Base-by-base conservation (phyloP, 2,113 vertebrate species). In the Hyla sarda region DNA sequence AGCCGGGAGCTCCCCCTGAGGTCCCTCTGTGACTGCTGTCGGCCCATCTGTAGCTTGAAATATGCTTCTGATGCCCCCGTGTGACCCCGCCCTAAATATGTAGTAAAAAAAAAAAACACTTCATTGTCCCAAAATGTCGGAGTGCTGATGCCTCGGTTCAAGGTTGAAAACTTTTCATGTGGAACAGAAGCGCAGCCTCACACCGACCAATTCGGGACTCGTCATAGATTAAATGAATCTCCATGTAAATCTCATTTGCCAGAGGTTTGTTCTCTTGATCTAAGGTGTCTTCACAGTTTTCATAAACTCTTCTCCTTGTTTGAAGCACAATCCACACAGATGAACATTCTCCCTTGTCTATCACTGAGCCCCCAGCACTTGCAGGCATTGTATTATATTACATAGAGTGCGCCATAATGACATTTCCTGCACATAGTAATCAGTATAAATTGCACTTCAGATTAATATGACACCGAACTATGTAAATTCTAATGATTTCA, bases 401-500 rank as follows among this genome's bases (percentile, higher is more conserved):
- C 60, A 67, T 67, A 69, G 60, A 48, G 79, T 9, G 9, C 3
- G 45, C 37, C 13, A 82, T 54, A 83, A 69, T 72, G 47, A 37
- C 71, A 58, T 75, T 73, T 74, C 69, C 7, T 74, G 34, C 34
- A 84, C 54, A 14, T 13, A 74, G 58, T 74, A 45, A 84, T 84
- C 52, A 47, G 19, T 84, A 37, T 83, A 74, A 73, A 83, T 84
- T 84, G 54, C 52, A 74, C 52, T 34, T 58, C 52, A 60, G 75
- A 84, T 84, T 73, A 58, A 60, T 72, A 60, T 74, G 82, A 60
- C n/a, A 74, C 23, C n/a, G 50, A 72, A 75, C 25, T 60, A 60
- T 84, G 82, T 74, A 84, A 75, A 75, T 84, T 60, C 21, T 41
- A 58, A 58, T 74, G 52, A 84, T 74, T 73, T 74, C 82, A 74